phyloP scores from a whole-genome alignment of 2,113 vertebrate genomes.

The Hippocampus zosterae region DNA sequence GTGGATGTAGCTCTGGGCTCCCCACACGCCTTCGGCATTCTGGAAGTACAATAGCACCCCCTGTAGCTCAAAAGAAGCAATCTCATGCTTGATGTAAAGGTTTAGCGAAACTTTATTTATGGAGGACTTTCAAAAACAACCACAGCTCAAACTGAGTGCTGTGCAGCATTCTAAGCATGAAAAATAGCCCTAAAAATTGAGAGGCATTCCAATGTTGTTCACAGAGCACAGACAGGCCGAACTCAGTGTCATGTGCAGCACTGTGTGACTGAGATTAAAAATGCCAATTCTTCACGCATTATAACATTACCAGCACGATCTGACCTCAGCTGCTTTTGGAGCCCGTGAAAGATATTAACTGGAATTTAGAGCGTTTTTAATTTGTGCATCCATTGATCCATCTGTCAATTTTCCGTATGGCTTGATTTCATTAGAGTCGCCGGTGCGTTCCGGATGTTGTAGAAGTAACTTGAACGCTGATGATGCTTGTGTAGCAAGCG shows the following conservation, averaged over 20 bases:
- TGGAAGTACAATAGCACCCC: constrained; percentile 55
- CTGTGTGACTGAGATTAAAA: constrained; percentile 17
- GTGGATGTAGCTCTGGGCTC: not conserved
- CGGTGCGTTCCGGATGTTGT: too few relatives aligned
- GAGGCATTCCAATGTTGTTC: constrained; percentile 1
- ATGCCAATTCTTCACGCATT: constrained; percentile 2
- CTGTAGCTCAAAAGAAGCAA: constrained; percentile 37
- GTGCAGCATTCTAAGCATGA: not conserved
- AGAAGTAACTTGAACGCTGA: too few relatives aligned
- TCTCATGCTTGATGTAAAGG: constrained; percentile 14
- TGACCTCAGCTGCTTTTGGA: not conserved
- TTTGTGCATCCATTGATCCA: not conserved
- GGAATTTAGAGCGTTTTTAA: not conserved
- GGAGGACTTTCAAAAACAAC: not conserved
- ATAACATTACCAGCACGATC: not conserved
- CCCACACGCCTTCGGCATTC: not conserved
- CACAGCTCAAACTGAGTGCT: not conserved
- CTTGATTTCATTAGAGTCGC: not conserved
- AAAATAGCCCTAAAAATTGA: constrained; percentile 11
- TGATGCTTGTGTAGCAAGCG: too few relatives aligned
- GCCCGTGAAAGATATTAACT: not conserved
- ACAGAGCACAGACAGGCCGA: not conserved
- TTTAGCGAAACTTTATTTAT: constrained; percentile 6
- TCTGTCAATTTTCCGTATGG: not conserved
- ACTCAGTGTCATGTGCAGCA: constrained; percentile 31